These are phyloP conservation scores for Rhea americana DNA, from an alignment of 2,113 vertebrate genomes.

Conservation along the genomic window DNA sequence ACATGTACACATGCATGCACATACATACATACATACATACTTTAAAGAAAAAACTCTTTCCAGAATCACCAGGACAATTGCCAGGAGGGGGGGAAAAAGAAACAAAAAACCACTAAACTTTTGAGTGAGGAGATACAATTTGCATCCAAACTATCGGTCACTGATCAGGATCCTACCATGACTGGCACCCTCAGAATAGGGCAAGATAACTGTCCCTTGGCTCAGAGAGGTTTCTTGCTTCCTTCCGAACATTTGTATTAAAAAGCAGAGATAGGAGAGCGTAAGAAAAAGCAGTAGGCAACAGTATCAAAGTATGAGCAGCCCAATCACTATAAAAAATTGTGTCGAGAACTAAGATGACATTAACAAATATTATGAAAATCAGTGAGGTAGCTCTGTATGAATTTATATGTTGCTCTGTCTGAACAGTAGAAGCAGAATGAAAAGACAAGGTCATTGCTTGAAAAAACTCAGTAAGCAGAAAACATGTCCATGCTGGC, in stretches of 20 bases:
- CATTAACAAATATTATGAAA: constrained; percentile 3
- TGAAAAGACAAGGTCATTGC: background rate
- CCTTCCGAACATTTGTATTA: background rate
- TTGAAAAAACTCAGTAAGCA: constrained; percentile 24
- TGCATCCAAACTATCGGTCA: background rate
- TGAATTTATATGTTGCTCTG: constrained; percentile 10
- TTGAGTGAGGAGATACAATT: background rate
- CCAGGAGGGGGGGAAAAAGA: background rate
- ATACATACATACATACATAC: no score
- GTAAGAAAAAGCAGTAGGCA: background rate
- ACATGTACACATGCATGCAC: no score
- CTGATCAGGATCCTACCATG: background rate
- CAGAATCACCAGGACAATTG: background rate
- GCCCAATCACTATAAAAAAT: background rate
- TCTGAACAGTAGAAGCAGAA: background rate
- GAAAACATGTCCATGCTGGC: constrained; percentile 1
- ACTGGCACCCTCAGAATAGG: background rate
- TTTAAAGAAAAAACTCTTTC: background rate
- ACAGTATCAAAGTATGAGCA: background rate
- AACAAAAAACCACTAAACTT: background rate
- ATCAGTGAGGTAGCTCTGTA: constrained; percentile 34
- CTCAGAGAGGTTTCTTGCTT: background rate
- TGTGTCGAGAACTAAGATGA: background rate
- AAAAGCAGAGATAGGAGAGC: background rate
- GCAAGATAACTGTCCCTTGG: background rate